Base-by-base conservation (phyloP, 2,113 vertebrate species). In the Pterocles gutturalis region DNA sequence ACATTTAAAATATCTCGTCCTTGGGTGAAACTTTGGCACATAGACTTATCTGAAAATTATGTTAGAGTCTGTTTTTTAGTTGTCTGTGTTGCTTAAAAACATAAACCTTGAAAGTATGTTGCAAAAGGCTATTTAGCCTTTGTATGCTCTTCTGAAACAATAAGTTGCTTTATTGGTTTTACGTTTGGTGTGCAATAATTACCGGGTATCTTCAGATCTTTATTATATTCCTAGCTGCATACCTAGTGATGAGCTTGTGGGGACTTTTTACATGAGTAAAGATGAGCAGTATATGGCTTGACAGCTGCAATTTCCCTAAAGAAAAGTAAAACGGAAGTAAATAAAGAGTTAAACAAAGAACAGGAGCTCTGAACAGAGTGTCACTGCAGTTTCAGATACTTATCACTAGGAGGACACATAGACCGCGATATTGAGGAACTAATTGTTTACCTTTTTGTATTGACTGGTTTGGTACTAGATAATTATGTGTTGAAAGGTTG, bases 371-470 rank as follows among this genome's bases (percentile, higher is more conserved):
- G 21, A 49, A 65, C 48, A 66, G 70, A 4, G 0, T 13, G 34
- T 57, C 60, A 71, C 51, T 98, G 97, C 83, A 98, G 83, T 98
- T 97, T 96, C 94, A 88, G 89, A 73, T 54, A 82, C 48, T 72
- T 95, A 85, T 92, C 97, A 93, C 97, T 98, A 98, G 97, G 91
- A 97, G 97, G 97, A 97, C 91, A 95, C 97, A 96, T 25, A 98
- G 97, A 98, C 97, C 95, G 5, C 19, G 51, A 0, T 82, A 95
- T 96, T 88, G 69, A 79, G 46, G 73, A 82, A 4, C 70, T 78
- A 76, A 83, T 94, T 95, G 89, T 90, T 94, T 93, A 60, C 48
- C 73, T 84, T 69, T 18, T 67, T 0, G 0, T 34, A 4, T 65
- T 55, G 73, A 66, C 62, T 60, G 67, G 2, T 88, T 62, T 69